Evolutionary conservation across 2,888 invertebrate species (phyloP).

Genomic region (Ophion obscuratus): DNA sequence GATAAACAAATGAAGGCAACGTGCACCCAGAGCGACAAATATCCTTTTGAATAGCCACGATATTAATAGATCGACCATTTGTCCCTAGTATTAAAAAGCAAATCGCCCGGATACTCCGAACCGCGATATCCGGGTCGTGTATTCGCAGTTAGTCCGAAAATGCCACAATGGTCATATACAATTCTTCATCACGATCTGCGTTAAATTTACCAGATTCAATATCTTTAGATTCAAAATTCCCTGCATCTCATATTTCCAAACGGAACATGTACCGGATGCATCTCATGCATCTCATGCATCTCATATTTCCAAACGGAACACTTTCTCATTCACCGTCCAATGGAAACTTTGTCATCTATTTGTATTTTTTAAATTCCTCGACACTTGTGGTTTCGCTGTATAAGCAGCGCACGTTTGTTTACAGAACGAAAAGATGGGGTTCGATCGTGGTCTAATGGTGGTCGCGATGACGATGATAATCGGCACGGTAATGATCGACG

Average conservation of each 20-base stretch:
- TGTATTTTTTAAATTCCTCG: background rate
- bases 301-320: too few relatives aligned
- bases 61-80: constrained; percentile 72
- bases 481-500: constrained; percentile 67
- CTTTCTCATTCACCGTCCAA: too few relatives aligned
- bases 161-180: background rate
- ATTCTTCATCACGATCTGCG: background rate
- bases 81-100: constrained; percentile 66
- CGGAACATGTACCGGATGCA: too few relatives aligned
- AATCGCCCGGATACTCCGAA: background rate
- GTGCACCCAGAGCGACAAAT: constrained; percentile 16
- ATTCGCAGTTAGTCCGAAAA: background rate
- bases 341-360: too few relatives aligned
- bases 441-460: constrained; percentile 70
- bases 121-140: background rate
- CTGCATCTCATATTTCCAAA: too few relatives aligned
- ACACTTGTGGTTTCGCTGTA: background rate
- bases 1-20: background rate
- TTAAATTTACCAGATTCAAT: too few relatives aligned
- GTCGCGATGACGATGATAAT: constrained; percentile 71
- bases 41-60: constrained; percentile 60
- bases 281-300: too few relatives aligned
- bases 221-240: too few relatives aligned
- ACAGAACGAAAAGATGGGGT: constrained; percentile 75
- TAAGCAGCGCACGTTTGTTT: constrained; percentile 9